Evolutionary conservation across 2,888 invertebrate genomes (phyloP).

Genomic region (Apantesis nais): DNA sequence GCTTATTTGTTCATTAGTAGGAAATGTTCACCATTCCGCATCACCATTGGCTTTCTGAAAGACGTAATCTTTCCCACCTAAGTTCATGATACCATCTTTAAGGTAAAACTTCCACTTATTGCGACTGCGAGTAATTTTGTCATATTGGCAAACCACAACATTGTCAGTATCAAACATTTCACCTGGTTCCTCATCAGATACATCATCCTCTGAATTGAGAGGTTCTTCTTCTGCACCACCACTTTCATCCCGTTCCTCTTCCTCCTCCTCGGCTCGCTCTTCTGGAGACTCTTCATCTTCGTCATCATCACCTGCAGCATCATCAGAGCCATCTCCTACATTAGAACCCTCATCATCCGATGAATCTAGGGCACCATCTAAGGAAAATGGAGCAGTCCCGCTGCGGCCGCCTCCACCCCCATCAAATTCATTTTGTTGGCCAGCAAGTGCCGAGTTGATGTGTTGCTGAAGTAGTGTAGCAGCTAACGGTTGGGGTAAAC

Average conservation of each 20-base stretch:
- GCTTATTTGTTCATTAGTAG: constrained; percentile 57
- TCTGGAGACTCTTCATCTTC: constrained; percentile 93
- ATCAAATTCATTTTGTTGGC: constrained; percentile 80
- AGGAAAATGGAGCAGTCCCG: constrained; percentile 74
- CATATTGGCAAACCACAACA: constrained; percentile 99
- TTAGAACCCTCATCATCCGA: constrained; percentile 91
- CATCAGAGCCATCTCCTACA: constrained; percentile 86
- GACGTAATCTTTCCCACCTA: constrained; percentile 98
- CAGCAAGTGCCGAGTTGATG: constrained; percentile 91
- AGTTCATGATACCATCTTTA: constrained; percentile 99
- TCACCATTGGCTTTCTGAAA: constrained; percentile 99
- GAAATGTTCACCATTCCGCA: constrained; percentile 95
- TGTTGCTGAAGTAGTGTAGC: constrained; percentile 95
- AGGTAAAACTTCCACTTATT: constrained; percentile 99
- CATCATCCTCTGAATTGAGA: constrained; percentile 98
- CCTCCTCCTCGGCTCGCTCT: constrained; percentile 87
- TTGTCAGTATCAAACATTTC: constrained; percentile 99
- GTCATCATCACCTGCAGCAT: constrained; percentile 89
- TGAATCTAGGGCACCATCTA: constrained; percentile 89
- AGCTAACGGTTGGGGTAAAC: constrained; percentile 92
- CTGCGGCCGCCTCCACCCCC: constrained; percentile 80
- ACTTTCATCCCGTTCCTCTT: constrained; percentile 89
- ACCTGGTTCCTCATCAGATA: constrained; percentile 97
- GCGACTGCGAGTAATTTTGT: constrained; percentile 99
- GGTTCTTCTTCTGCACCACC: constrained; percentile 92